Evolutionary conservation across 2,797 vertebrate species (phyloP).

Genomic region (Simalia tracyae): DNA sequence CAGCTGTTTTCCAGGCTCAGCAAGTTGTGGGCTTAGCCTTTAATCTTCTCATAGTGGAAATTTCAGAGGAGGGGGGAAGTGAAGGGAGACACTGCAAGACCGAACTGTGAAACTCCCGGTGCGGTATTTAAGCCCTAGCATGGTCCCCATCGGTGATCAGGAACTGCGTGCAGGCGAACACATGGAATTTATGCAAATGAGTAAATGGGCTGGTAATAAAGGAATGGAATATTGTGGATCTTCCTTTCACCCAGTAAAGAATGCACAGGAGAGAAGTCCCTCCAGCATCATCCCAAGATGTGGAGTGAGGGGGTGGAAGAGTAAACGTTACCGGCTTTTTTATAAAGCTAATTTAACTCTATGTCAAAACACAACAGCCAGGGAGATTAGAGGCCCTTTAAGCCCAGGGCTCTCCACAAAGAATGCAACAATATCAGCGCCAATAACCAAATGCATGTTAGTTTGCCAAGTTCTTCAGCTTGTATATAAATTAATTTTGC

Average conservation of each 20-base stretch:
- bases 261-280: neutral
- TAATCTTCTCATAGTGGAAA: neutral
- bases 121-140: neutral
- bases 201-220: neutral
- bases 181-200: neutral
- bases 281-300: neutral
- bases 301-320: neutral
- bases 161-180: neutral
- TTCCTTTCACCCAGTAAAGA: neutral
- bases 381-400: neutral
- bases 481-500: conserved; percentile 43
- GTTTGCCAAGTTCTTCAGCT: conserved; percentile 24
- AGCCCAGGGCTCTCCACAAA: neutral
- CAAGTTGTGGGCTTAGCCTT: neutral
- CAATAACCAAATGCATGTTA: conserved; percentile 20
- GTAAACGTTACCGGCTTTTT: neutral
- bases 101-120: neutral
- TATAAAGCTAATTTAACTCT: neutral
- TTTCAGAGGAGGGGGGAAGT: neutral
- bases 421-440: neutral
- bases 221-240: neutral
- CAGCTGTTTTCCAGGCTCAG: neutral
- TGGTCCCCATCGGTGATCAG: neutral
- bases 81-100: neutral
- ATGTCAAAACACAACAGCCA: neutral